Conservation (phyloP, 2,113 vertebrate genomes). For the Aphyosemion australe region DNA sequence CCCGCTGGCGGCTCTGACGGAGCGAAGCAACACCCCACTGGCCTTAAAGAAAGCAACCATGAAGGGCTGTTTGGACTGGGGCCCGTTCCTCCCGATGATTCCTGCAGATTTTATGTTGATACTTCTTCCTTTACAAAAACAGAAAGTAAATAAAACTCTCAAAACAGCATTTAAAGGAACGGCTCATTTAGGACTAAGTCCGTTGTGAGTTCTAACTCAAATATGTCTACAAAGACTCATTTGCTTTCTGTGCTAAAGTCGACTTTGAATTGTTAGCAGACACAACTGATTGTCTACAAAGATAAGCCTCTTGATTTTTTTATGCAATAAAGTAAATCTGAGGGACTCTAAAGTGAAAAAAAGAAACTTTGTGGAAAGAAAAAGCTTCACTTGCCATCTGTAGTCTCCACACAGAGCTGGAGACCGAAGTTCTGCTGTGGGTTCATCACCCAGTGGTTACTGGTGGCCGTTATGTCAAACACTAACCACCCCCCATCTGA, state of each 20-base stretch:
- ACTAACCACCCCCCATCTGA: slow-evolving; percentile 97
- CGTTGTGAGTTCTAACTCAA: neutral
- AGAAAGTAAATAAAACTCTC: slow-evolving; percentile 33
- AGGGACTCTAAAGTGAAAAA: neutral
- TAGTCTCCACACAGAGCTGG: slow-evolving; percentile 92
- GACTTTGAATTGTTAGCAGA: neutral
- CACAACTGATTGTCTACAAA: neutral
- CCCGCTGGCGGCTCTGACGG: slow-evolving; percentile 89
- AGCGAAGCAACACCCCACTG: slow-evolving; percentile 94
- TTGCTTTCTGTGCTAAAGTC: neutral
- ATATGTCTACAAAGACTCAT: neutral
- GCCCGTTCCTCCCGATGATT: slow-evolving; percentile 91
- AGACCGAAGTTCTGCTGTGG: slow-evolving; percentile 97
- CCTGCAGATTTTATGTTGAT: slow-evolving; percentile 95
- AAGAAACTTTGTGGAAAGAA: slow-evolving; percentile 18
- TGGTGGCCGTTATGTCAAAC: slow-evolving; percentile 97
- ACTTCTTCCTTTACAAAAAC: slow-evolving; percentile 84
- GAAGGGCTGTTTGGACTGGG: slow-evolving; percentile 97
- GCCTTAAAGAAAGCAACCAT: slow-evolving; percentile 99
- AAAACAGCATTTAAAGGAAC: slow-evolving; percentile 4
- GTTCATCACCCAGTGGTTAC: slow-evolving; percentile 98
- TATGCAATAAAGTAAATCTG: neutral
- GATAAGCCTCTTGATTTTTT: slow-evolving; percentile 16
- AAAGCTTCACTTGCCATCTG: slow-evolving; percentile 85
- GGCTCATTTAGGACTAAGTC: slow-evolving; percentile 4